Evolutionary conservation across 2,888 invertebrate species (phyloP).

Genomic region (Microplitis manilae): DNA sequence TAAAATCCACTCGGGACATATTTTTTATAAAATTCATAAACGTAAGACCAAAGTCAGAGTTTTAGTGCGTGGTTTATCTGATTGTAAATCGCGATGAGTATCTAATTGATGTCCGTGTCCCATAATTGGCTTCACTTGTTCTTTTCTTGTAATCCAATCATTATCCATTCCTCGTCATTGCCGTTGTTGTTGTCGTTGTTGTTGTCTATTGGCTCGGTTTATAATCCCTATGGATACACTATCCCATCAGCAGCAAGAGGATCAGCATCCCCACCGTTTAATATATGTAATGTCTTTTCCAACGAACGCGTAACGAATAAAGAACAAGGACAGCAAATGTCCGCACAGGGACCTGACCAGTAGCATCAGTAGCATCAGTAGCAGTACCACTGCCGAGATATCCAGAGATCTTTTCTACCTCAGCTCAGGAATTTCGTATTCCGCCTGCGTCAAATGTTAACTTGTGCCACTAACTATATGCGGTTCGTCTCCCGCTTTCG

Average conservation of each 20-base stretch:
- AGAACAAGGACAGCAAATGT: slow-evolving; percentile 13
- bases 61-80: slow-evolving; percentile 11
- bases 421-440: slow-evolving; percentile 61
- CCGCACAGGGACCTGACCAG: slow-evolving; percentile 34
- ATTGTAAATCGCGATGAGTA: slow-evolving; percentile 14
- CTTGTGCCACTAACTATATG: slow-evolving; percentile 65
- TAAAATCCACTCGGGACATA: neutral
- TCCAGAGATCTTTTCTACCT: slow-evolving; percentile 6
- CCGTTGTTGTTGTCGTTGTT: slow-evolving; percentile 48
- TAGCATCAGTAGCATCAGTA: neutral
- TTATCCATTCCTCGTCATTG: slow-evolving; percentile 56
- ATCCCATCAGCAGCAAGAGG: too few relatives aligned
- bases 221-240: slow-evolving; percentile 14
- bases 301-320: slow-evolving; percentile 52
- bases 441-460: slow-evolving; percentile 67
- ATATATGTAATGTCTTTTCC: neutral
- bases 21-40: neutral
- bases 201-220: slow-evolving; percentile 53
- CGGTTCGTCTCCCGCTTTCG: slow-evolving; percentile 51
- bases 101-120: slow-evolving; percentile 52
- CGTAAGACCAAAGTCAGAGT: neutral
- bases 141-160: slow-evolving; percentile 64
- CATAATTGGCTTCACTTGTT: slow-evolving; percentile 64
- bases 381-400: neutral
- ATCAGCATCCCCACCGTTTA: neutral